Evolutionary conservation across 2,888 invertebrate species (phyloP).

Genomic region (Apodemia duryi): DNA sequence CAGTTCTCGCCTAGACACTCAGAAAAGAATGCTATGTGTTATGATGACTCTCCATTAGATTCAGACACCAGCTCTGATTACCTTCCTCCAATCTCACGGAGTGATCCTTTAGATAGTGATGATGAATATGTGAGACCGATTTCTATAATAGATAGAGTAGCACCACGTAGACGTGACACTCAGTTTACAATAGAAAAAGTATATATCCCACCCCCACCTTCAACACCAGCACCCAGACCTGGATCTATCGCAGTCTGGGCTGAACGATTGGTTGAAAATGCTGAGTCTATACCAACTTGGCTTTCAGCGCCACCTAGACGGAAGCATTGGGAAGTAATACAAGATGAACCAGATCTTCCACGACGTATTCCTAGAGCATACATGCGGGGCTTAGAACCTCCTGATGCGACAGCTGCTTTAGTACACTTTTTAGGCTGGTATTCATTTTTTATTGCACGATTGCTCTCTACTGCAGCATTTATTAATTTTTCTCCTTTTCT

Average conservation of each 20-base stretch:
- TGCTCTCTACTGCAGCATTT: conserved; percentile 84
- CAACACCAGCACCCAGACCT: conserved; percentile 61
- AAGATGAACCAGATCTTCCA: conserved; percentile 63
- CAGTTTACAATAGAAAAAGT: conserved; percentile 60
- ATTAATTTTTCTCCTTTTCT: conserved; percentile 82
- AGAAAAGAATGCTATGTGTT: conserved; percentile 40
- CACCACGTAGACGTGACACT: conserved; percentile 49
- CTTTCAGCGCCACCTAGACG: conserved; percentile 68
- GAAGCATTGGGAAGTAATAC: conserved; percentile 52
- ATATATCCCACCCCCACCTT: conserved; percentile 70
- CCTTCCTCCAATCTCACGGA: conserved; percentile 41
- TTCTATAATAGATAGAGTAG: conserved; percentile 62
- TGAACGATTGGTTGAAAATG: conserved; percentile 75
- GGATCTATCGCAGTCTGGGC: conserved; percentile 66
- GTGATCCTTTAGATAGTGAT: conserved; percentile 48
- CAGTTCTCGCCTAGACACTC: conserved; percentile 57
- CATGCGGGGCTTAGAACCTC: conserved; percentile 84
- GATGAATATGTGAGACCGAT: conserved; percentile 59
- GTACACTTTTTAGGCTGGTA: conserved; percentile 89
- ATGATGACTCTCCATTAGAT: conserved; percentile 40
- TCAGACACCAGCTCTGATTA: conserved; percentile 59
- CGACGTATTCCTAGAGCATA: conserved; percentile 66
- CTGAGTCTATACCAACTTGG: conserved; percentile 75
- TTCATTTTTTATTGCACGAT: conserved; percentile 84
- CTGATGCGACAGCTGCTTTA: conserved; percentile 84